Conservation (phyloP, 2,113 vertebrate species). For the Ovis canadensis region DNA sequence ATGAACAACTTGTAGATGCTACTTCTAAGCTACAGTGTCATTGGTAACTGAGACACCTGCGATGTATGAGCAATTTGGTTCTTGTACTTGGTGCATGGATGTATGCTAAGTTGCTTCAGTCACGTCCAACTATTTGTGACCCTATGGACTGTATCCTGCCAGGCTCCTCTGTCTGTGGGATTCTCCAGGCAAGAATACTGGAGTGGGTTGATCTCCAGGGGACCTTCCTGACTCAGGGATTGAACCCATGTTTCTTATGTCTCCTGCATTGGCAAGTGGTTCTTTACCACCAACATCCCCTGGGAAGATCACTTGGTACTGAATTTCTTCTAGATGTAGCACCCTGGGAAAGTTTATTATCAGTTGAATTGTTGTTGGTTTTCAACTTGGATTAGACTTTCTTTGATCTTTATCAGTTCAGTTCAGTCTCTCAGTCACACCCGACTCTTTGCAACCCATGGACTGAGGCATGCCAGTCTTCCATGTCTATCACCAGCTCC, state of each 20-base stretch:
- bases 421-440: not conserved
- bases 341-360: not conserved
- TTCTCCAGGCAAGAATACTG: not conserved
- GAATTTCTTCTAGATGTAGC: not conserved
- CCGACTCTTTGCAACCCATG: not conserved
- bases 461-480: not conserved
- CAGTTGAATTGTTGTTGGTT: not conserved
- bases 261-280: not conserved
- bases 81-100: not conserved
- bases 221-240: not conserved
- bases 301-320: not conserved
- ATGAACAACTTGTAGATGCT: not conserved
- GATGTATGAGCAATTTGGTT: not conserved
- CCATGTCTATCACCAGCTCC: not conserved
- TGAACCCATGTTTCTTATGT: not conserved
- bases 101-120: not conserved
- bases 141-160: not conserved
- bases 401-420: not conserved
- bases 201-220: not conserved
- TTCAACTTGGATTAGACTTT: constrained; percentile 1
- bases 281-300: not conserved
- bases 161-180: not conserved
- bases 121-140: not conserved
- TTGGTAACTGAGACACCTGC: not conserved
- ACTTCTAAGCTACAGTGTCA: not conserved